These are phyloP conservation scores for Sarcophaga variegata DNA, from an alignment of 2,888 invertebrate genomes.

Conservation along the genomic window DNA sequence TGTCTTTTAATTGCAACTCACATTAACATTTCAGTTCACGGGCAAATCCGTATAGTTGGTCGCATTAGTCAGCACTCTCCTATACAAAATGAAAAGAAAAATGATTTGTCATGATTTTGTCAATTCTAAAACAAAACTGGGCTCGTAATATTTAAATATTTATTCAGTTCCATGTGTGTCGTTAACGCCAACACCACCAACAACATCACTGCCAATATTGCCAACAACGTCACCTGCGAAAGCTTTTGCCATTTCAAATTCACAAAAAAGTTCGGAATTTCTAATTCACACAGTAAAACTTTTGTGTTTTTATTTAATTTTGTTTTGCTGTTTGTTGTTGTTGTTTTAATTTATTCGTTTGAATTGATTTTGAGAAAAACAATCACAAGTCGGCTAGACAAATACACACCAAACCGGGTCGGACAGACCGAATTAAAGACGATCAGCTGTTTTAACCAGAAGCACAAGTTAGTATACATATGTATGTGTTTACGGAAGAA, in stretches of 20 bases:
- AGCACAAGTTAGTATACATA: neutral
- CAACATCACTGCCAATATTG: neutral
- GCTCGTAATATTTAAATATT: slow-evolving; percentile 40
- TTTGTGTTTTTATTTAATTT: slow-evolving; percentile 46
- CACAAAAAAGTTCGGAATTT: slow-evolving; percentile 66
- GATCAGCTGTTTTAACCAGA: neutral
- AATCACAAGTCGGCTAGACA: slow-evolving; percentile 60
- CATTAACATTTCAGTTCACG: neutral
- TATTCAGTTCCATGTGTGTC: slow-evolving; percentile 32
- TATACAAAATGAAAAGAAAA: neutral
- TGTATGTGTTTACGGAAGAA: neutral
- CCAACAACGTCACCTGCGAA: slow-evolving; percentile 17
- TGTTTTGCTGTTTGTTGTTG: neutral
- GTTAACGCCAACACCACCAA: neutral
- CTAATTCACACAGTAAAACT: slow-evolving; percentile 57
- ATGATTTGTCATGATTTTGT: slow-evolving; percentile 35
- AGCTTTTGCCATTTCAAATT: slow-evolving; percentile 40
- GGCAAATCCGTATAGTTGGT: slow-evolving; percentile 11
- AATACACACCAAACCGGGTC: slow-evolving; percentile 8
- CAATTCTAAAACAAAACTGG: slow-evolving; percentile 22
- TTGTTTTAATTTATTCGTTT: neutral
- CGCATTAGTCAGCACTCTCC: neutral
- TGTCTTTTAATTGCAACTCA: too few relatives aligned
- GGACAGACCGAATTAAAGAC: neutral
- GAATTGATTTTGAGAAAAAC: slow-evolving; percentile 20